Evolutionary conservation across 2,797 vertebrate species (phyloP).

Genomic region (Falco novaeseelandiae): DNA sequence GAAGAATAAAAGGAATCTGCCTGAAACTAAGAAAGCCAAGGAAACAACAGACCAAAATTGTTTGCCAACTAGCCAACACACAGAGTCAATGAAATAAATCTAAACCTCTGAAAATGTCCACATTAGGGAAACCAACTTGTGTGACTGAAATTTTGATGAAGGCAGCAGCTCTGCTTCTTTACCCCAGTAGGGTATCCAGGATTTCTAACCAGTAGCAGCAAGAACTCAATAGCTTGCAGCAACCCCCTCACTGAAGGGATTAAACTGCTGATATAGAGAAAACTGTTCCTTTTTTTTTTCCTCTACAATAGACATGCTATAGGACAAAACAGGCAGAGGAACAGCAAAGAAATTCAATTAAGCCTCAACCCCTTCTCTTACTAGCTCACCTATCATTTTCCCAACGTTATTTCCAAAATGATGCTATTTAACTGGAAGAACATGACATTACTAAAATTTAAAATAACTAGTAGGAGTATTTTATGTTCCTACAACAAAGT

Average conservation of each 20-base stretch:
- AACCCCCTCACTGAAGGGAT: slow-evolving; percentile 4
- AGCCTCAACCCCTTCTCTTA: not conserved
- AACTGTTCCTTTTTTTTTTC: slow-evolving; percentile 9
- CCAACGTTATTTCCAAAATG: not conserved
- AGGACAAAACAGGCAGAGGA: not conserved
- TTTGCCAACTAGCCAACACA: not conserved
- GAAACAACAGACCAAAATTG: not conserved
- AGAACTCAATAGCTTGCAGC: slow-evolving; percentile 18
- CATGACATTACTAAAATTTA: not conserved
- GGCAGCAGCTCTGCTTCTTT: not conserved
- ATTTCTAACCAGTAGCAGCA: not conserved
- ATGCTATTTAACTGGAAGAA: not conserved
- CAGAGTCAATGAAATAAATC: not conserved
- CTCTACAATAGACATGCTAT: not conserved
- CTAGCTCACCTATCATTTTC: not conserved
- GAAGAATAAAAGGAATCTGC: not conserved
- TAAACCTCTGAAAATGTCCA: not conserved
- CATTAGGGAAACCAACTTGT: not conserved
- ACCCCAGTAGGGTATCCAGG: not conserved
- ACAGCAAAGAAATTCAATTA: not conserved
- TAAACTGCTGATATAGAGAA: slow-evolving; percentile 39
- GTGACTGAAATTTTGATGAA: slow-evolving; percentile 3
- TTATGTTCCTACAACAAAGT: not conserved
- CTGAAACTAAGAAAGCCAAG: not conserved
- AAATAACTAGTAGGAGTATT: not conserved